Evolutionary conservation across 2,113 vertebrate genomes (phyloP), one percentile per base, ranked within the genome.

Genomic region (Neolamprologus hecqui): DNA sequence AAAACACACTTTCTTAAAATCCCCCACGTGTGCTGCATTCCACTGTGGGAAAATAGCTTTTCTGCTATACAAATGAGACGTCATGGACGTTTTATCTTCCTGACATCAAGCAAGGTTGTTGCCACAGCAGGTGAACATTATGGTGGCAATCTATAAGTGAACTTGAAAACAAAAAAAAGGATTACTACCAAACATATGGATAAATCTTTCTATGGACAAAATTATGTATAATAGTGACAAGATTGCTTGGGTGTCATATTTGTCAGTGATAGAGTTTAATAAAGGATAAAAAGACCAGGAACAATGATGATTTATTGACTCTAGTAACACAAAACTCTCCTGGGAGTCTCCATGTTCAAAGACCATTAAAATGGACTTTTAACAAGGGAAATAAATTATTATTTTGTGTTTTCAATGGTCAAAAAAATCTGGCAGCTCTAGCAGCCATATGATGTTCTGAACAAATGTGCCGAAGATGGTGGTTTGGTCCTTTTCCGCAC

Each of bases 21-120:
- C 86, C 84, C 92, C 86, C 89, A 90, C 85, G 68, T 88, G 85
- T 55, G 92, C 37, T 85, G 90, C 75, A 89, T 91, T 49, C 49
- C 58, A 45, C 35, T 28, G 58, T 28, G 90, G 84, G 84, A 81
- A 89, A 94, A 92, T 84, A 79, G 86, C 87, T 90, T 89, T 88
- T 81, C 86, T 63, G 53, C 19, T 83, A 84, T 82, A 85, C 88
- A 90, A 90, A 93, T 87, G 93, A 89, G 82, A 82, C 88, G 79
- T 90, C 90, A 70, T 11, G 37, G 90, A 87, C 57, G 81, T 89
- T 91, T 93, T 89, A 87, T 94, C 89, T 92, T 79, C 73, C 79
- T 47, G 85, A 89, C 85, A 84, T 60, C 73, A 49, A 51, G 73
- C 84, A 19, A 35, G 84, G 77, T 15, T 26, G 53, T 79, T 12